Conservation (phyloP, 2,113 vertebrate species). For the Diadophis punctatus region DNA sequence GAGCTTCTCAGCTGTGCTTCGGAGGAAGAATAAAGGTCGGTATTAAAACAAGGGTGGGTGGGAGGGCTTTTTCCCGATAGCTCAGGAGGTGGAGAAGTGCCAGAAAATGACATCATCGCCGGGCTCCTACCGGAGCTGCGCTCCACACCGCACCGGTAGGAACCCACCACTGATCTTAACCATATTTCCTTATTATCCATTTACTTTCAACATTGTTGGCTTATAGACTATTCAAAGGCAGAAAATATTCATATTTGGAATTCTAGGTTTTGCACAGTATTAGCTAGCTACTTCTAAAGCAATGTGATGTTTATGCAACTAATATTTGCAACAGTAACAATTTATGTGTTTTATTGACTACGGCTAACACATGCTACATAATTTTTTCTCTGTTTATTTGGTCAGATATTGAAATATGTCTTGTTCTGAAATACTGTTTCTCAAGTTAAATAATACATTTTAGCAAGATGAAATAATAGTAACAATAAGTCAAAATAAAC, state of each 20-base stretch:
- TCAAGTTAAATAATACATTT: conserved; percentile 17
- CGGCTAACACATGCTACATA: conserved; percentile 53
- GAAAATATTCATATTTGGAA: conserved; percentile 33
- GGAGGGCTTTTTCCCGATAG: too few species aligned
- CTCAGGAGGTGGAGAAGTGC: too few species aligned
- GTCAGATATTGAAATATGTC: conserved; percentile 38
- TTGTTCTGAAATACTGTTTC: conserved; percentile 29
- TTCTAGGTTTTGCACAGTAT: background rate
- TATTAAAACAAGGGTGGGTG: too few species aligned
- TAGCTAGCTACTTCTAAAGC: background rate
- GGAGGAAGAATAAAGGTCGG: too few species aligned
- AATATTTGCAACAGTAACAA: conserved; percentile 4
- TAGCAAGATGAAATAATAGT: background rate
- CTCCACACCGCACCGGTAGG: too few species aligned
- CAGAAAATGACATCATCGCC: too few species aligned
- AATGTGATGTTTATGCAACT: background rate
- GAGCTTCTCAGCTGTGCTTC: too few species aligned
- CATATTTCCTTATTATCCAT: background rate
- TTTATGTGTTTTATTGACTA: conserved; percentile 29
- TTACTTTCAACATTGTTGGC: background rate
- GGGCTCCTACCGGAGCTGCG: too few species aligned
- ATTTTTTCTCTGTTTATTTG: conserved; percentile 46
- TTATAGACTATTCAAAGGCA: conserved; percentile 16
- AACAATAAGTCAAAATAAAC: conserved; percentile 24
- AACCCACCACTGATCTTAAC: too few species aligned